Base-by-base conservation (phyloP, 2,113 vertebrate genomes). In the Vanacampus margaritifer region DNA sequence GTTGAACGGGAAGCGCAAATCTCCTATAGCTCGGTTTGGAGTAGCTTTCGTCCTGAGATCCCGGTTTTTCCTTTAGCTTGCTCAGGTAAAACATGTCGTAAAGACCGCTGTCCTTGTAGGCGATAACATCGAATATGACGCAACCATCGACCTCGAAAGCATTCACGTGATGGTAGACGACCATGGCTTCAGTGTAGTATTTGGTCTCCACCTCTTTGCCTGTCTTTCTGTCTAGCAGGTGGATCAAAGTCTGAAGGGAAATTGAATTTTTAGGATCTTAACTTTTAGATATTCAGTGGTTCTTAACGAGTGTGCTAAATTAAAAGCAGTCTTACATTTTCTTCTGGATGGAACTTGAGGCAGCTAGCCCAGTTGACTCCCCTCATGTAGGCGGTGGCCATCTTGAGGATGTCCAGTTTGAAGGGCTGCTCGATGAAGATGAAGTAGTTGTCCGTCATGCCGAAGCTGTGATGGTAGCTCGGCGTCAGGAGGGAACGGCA, bases 401-500 rank as follows among this genome's bases (percentile, higher is more conserved):
- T 88, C 88, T 92, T 97, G 67, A 97, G 36, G 76, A 98, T 94
- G 79, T 98, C 95, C 77, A 98, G 63, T 86, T 89, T 96, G 65
- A 96, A 91, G 0, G 97, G 96, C 87, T 96, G 95, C 83, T 99
- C 96, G 2, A 98, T 58, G 53, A 99, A 96, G 72, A 98, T 19
- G 51, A 98, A 76, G 79, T 95, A 96, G 87, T 95, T 96, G 60
- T 96, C 93, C 0, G 94, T 94, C 80, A 98, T 79, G 36, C 95
- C 95, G 35, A 99, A 98, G 88, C 96, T 99, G 81, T 99, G 96
- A 79, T 93, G 96, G 87, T 97, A 99, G 89, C 95, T 95, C 17
- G 96, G 97, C 1, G 89, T 90, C 50, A 98, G 91, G 58, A 95
- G 86, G 2, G 93, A 94, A 37, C 69, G 90, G 66, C 94, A 94